Conservation (phyloP, 2,888 invertebrate species). For the Zygogramma bicolorata region DNA sequence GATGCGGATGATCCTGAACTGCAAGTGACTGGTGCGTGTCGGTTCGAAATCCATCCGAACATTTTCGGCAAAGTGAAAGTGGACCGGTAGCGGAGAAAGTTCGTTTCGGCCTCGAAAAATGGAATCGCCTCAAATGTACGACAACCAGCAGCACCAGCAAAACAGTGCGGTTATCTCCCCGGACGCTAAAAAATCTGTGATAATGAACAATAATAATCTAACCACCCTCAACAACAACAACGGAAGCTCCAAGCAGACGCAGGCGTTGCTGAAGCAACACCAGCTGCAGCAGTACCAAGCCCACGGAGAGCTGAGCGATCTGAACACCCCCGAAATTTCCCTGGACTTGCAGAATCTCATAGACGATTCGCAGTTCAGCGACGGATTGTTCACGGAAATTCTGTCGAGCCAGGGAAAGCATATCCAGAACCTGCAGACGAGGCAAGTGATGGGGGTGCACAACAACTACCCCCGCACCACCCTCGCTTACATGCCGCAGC, state of each 20-base stretch:
- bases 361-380: constrained; percentile 89
- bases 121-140: constrained; percentile 92
- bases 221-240: constrained; percentile 66
- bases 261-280: constrained; percentile 75
- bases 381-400: constrained; percentile 88
- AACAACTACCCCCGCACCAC: constrained; percentile 76
- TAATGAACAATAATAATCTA: constrained; percentile 68
- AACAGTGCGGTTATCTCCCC: constrained; percentile 74
- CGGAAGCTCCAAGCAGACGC: constrained; percentile 71
- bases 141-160: constrained; percentile 73
- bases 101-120: constrained; percentile 64
- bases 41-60: constrained; percentile 39
- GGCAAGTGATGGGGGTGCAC: constrained; percentile 65
- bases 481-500: constrained; percentile 92
- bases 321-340: constrained; percentile 93
- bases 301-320: constrained; percentile 82
- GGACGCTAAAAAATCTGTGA: constrained; percentile 66
- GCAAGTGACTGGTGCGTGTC: constrained; percentile 47
- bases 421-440: constrained; percentile 64
- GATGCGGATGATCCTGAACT: not conserved
- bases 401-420: constrained; percentile 71
- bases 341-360: constrained; percentile 92
- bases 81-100: constrained; percentile 62
- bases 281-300: constrained; percentile 82
- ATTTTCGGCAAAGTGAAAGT: constrained; percentile 59